Evolutionary conservation across 1,140 invertebrate species (phyloP).

Genomic region (Eufriesea mexicana): DNA sequence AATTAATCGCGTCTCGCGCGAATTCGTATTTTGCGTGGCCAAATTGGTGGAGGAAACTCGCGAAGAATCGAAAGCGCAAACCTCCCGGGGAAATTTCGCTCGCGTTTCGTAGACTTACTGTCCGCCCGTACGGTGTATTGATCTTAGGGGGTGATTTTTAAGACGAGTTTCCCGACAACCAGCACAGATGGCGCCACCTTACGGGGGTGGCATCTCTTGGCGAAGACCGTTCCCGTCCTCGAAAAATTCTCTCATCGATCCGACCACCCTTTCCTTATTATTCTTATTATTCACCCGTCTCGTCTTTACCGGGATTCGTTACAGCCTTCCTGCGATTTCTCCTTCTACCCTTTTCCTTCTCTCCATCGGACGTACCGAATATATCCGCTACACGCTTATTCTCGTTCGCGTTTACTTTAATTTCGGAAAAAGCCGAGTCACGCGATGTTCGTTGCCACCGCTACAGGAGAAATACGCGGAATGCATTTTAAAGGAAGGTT

Average conservation of each 20-base stretch:
- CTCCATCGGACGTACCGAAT: too few species aligned
- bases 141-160: conserved; percentile 74
- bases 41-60: too few species aligned
- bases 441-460: too few species aligned
- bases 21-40: too few species aligned
- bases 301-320: too few species aligned
- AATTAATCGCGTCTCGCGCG: too few species aligned
- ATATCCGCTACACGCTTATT: too few species aligned
- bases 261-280: background rate
- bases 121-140: conserved; percentile 68
- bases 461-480: background rate
- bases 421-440: background rate
- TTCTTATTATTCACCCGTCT: background rate
- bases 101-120: conserved; percentile 50
- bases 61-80: conserved; percentile 20
- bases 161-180: conserved; percentile 69
- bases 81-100: background rate
- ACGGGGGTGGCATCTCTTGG: conserved; percentile 14
- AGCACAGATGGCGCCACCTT: conserved; percentile 71
- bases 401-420: background rate
- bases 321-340: too few species aligned
- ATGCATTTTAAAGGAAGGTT: conserved; percentile 11
- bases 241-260: conserved; percentile 2
- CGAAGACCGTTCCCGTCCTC: background rate
- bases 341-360: too few species aligned